These are phyloP conservation scores for Burhinus oedicnemus DNA, from an alignment of 2,113 vertebrate genomes.

Conservation along the genomic window DNA sequence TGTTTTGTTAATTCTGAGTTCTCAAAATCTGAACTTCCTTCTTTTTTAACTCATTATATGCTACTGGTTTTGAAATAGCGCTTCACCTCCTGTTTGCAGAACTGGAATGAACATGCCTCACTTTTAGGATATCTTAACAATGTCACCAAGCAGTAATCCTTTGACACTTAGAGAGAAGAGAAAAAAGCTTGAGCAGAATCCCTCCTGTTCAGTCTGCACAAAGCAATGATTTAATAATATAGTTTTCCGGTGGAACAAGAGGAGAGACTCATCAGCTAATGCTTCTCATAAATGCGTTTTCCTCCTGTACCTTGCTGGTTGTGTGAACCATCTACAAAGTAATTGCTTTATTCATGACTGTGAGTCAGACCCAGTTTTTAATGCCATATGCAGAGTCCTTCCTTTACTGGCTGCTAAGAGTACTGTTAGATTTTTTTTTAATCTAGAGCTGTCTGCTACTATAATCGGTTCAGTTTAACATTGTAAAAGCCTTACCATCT, in stretches of 20 bases:
- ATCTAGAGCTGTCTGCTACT: neutral
- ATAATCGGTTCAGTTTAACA: neutral
- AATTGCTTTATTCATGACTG: neutral
- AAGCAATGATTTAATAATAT: neutral
- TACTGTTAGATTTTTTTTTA: neutral
- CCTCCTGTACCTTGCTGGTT: neutral
- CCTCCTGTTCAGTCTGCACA: neutral
- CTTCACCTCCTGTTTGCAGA: neutral
- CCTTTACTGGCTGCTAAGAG: neutral
- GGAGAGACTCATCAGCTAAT: neutral
- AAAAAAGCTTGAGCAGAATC: neutral
- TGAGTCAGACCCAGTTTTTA: constrained; percentile 25
- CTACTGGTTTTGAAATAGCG: neutral
- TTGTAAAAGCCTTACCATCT: constrained; percentile 74
- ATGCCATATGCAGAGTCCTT: neutral
- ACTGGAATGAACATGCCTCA: neutral
- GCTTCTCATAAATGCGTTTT: neutral
- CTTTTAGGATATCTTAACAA: neutral
- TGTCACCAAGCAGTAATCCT: neutral
- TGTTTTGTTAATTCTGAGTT: neutral
- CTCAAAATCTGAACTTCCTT: neutral
- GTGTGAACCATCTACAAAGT: neutral
- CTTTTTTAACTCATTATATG: neutral
- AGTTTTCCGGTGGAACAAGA: neutral
- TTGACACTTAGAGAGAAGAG: neutral